Base-by-base conservation (phyloP, 2,888 invertebrate genomes). In the Antitype chi region DNA sequence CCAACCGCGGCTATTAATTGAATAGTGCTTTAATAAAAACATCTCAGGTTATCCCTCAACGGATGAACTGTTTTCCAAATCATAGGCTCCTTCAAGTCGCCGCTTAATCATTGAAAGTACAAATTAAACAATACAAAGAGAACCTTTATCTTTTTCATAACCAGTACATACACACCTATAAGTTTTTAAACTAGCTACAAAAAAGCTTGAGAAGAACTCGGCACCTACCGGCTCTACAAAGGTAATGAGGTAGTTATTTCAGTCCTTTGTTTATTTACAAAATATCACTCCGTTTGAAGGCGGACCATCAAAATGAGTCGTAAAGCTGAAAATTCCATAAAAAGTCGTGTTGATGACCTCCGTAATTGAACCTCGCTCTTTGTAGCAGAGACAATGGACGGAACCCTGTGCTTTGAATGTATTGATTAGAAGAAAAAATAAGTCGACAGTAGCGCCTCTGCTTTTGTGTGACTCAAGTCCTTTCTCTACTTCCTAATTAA, bases 251-350 rank as follows among this genome's bases (percentile, higher is more conserved):
- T 92, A 94, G 96, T 95, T 96, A 96, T 96, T 96, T 96, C 95
- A 95, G 96, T 95, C 93, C 93, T 89, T 92, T 96, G 96, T 96
- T 96, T 96, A 96, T 96, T 96, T 96, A 96, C 96, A 95, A 96
- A 96, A 96, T 96, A 96, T 96, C 96, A 96, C 95, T 96, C 94
- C 94, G 96, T 96, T 96, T 96, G 96, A 96, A 96, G 96, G 96
- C 96, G 96, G 95, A 95, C 96, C 96, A 96, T 96, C 96, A 96
- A 96, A 96, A 96, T 96, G 94, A 92, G 94, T 94, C 96, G 95
- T 96, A 95, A 96, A 96, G 89, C 93, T 94, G 94, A 92, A 95
- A 96, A 95, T 96, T 96, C 96, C 96, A 95, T 96, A 96, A 96
- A 96, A 96, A 96, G 95, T 95, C 95, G 95, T 96, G 96, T 95